Base-by-base conservation (phyloP, 2,113 vertebrate species). In the Chaetura pelagica region DNA sequence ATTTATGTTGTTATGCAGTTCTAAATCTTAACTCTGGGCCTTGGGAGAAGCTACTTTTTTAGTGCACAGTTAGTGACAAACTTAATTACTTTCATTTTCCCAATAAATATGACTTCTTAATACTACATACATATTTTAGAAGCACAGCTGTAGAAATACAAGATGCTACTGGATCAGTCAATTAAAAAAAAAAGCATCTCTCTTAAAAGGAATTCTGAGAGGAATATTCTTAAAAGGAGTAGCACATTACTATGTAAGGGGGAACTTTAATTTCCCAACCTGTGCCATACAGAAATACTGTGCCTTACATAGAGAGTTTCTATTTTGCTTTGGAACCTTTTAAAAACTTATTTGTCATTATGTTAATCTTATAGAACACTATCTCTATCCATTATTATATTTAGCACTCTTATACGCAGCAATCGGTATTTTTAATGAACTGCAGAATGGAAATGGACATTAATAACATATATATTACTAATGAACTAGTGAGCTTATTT, bases 331-430 rank as follows among this genome's bases (percentile, higher is more conserved):
- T 40, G 7, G 77, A 68, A 35, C 3, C 4, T 89, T 51, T 86
- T 85, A 54, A 22, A 17, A 44, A 55, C 32, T 1, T 72, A 15
- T 72, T 59, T 79, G 10, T 58, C 21, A 32, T 32, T 66, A 18
- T 73, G 16, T 81, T 55, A 9, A 55, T 55, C 32, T 55, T 55
- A 32, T 55, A 55, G 18, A 55, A 32, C 3, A 4, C 42, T 49
- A 23, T 68, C 19, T 83, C 32, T 73, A 63, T 59, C 68, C 4
- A 51, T 75, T 26, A 26, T 71, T 20, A n/a, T 61, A n/a, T 15
- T 78, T 67, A 26, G 10, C 9, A 55, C 7, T 48, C 24, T 19
- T 51, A 13, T 0, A 0, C 62, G 13, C 35, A 34, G 44, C 9
- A 4, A 44, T 51, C 27, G 27, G 21, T 76, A 40, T 49, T 81